Percentiles rank a stretch among this genome's conserved stretches.
Evolutionary conservation across 2,113 vertebrate species (phyloP).

Genomic region (Indri indri): DNA sequence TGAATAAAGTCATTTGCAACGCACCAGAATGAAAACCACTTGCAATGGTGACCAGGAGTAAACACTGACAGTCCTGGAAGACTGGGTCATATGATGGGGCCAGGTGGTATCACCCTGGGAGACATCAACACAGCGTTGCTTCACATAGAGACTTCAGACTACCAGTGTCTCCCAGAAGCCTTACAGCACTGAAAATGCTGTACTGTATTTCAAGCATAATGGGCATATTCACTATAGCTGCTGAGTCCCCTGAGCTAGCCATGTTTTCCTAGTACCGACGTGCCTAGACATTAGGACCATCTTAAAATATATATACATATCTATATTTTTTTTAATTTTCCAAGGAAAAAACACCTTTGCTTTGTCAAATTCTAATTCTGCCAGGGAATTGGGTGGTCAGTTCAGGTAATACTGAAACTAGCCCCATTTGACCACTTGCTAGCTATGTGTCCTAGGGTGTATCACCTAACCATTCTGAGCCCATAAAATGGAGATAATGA

Average conservation of each 20-base stretch:
- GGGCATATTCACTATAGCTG: background rate
- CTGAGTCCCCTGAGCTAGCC: background rate
- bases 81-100: background rate
- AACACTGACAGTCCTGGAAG: background rate
- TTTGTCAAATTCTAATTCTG: constrained; percentile 8
- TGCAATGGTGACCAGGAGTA: background rate
- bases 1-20: background rate
- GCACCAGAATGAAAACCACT: background rate
- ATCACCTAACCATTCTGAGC: background rate
- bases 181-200: background rate
- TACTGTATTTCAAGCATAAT: background rate
- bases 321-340: background rate
- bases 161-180: background rate
- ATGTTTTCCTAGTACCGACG: background rate
- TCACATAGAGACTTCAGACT: background rate
- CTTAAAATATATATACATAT: background rate
- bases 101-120: background rate
- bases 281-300: background rate
- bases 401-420: background rate
- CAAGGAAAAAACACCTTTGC: background rate
- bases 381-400: background rate
- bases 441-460: background rate
- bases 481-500: background rate
- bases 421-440: background rate
- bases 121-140: background rate